phyloP scores from a whole-genome alignment of 2,888 invertebrate genomes.

The Protula sp. region DNA sequence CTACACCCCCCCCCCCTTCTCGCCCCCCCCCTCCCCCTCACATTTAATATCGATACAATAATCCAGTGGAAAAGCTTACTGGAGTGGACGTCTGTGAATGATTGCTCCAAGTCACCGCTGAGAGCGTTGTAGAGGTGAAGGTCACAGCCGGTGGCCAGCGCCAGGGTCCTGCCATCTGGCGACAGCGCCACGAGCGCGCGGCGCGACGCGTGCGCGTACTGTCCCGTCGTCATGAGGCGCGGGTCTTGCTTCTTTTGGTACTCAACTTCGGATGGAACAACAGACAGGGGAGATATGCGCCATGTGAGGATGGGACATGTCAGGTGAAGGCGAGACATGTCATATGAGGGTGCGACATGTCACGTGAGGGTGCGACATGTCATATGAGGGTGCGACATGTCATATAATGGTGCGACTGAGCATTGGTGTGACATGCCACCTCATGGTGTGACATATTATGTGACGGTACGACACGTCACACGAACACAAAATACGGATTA shows the following conservation, averaged over 20 bases:
- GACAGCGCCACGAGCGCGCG: slow-evolving; percentile 64
- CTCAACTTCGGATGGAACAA: slow-evolving; percentile 71
- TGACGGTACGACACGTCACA: too few species aligned
- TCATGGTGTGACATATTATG: too few species aligned
- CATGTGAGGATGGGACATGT: not conserved
- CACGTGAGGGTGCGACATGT: too few species aligned
- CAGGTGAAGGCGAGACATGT: not conserved
- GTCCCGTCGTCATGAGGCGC: slow-evolving; percentile 65
- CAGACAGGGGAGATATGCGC: not conserved
- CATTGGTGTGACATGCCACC: too few species aligned
- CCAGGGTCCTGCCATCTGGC: slow-evolving; percentile 73
- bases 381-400: too few species aligned
- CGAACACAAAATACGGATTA: too few species aligned
- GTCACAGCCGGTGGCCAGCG: slow-evolving; percentile 63
- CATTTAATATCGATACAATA: too few species aligned
- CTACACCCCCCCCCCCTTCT: too few species aligned
- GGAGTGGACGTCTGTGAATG: slow-evolving; percentile 61
- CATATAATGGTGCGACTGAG: too few species aligned
- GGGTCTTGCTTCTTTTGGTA: slow-evolving; percentile 74
- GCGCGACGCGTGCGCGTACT: slow-evolving; percentile 53
- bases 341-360: too few species aligned
- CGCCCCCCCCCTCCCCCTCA: too few species aligned
- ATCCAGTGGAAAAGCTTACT: too few species aligned
- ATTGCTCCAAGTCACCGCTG: slow-evolving; percentile 64
- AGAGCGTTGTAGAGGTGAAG: slow-evolving; percentile 68